Evolutionary conservation across 92 coral and sea anemone species (phyloP), one percentile per base, ranked within the genome.

Genomic region (Metridium senile): DNA sequence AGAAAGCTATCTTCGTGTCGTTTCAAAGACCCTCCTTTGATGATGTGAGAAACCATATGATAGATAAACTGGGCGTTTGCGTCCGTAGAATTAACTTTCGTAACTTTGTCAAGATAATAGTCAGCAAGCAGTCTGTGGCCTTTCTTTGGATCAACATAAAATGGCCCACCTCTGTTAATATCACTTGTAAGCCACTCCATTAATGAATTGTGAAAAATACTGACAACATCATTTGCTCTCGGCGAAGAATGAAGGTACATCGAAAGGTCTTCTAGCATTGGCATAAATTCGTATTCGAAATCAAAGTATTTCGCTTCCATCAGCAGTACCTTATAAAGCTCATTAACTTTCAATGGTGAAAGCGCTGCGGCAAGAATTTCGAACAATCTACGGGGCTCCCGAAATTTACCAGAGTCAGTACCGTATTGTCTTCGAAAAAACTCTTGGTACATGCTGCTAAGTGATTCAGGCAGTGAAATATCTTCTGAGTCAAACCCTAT

Each of bases 351-450:
- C 35, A 89, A 17, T 0, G 98, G 93, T 0, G 81, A 66, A 45
- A 56, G 79, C 21, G 92, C 43, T 16, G 98, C 86, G 30, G 89
- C 86, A 7, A 93, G 80, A 0, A 89, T 71, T 52, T 93, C 98
- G 27, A 93, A 73, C 2, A 93, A 53, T 26, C 68, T 70, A 35
- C 89, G 80, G 17, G 83, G 86, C 13, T 75, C 33, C 0, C 26
- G 69, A 30, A 89, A 81, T 19, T 74, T 74, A 19, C 83, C 82
- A 39, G 59, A 2, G 25, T 81, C 65, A 1, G 85, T 58, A 27
- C 58, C 71, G 59, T 63, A 93, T 20, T 68, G 76, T 52, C 98
- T 75, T 81, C 72, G 46, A 74, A 93, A 78, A 71, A 83, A 84
- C 0, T 71, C 79, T 28, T 78, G 74, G 33, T 89, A 89, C 19